These are phyloP conservation scores for human DNA, from an alignment of 2,113 vertebrate genomes.

Conservation along the genomic window GRCh38 chr2:170215501-170216000, in stretches of 20 bases:
- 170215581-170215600: conserved; percentile 26
- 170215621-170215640: conserved; percentile 21
- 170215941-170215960: not conserved
- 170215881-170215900: not conserved
- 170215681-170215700: conserved; percentile 23
- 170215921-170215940: not conserved
- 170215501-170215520: not conserved
- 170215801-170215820: not conserved
- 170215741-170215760: not conserved
- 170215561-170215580: conserved; percentile 10
- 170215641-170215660: conserved; percentile 49
- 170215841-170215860: not conserved
- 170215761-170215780: not conserved
- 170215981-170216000: conserved; percentile 21
- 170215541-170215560: conserved; percentile 14
- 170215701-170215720: conserved; percentile 20
- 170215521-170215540: conserved; percentile 46
- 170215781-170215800: not conserved
- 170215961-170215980: not conserved
- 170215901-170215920: not conserved
- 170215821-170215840: not conserved
- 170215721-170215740: not conserved
- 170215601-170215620: conserved; percentile 34
- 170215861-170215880: not conserved
- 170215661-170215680: not conserved